A percentile compares a stretch with the other conserved stretches of the same genome.
phyloP scores from a whole-genome alignment of 2,888 invertebrate genomes.

The Lasioglossum malachurum region DNA sequence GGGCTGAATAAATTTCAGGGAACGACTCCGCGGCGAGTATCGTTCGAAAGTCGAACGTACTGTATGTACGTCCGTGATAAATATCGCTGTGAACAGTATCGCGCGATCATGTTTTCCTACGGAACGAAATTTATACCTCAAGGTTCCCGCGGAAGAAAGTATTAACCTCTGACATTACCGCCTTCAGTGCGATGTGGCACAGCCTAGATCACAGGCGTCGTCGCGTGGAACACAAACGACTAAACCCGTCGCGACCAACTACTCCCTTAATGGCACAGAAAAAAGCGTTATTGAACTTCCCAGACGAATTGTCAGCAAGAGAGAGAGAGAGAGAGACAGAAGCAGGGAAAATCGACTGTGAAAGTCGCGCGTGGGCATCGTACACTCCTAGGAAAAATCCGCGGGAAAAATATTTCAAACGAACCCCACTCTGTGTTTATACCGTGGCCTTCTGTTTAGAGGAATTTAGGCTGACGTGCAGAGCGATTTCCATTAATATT shows the following conservation, averaged over 20 bases:
- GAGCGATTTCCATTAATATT: too few relatives aligned
- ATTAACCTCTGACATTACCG: conserved; percentile 55
- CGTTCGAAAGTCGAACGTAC: conserved; percentile 54
- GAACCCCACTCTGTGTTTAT: neutral
- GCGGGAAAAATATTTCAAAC: neutral
- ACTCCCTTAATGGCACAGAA: conserved; percentile 1
- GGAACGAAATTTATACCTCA: conserved; percentile 51
- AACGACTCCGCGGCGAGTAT: conserved; percentile 23
- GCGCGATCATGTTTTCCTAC: conserved; percentile 41
- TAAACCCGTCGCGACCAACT: conserved; percentile 35
- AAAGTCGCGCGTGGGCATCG: neutral
- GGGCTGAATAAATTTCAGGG: conserved; percentile 42
- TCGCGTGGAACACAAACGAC: conserved; percentile 36
- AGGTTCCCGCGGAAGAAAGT: conserved; percentile 49
- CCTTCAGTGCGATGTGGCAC: conserved; percentile 33
- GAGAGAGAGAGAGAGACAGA: neutral
- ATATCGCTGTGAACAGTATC: conserved; percentile 35
- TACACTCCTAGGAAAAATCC: neutral
- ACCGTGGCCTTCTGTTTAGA: neutral
- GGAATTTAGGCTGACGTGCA: neutral
- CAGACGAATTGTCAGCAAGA: conserved; percentile 13
- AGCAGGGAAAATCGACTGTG: neutral
- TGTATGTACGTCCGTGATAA: conserved; percentile 30
- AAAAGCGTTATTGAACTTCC: conserved; percentile 14
- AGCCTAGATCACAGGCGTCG: conserved; percentile 36